Conservation (phyloP, 35 echinoderm and acorn worm genomes). For the Apostichopus californicus region DNA sequence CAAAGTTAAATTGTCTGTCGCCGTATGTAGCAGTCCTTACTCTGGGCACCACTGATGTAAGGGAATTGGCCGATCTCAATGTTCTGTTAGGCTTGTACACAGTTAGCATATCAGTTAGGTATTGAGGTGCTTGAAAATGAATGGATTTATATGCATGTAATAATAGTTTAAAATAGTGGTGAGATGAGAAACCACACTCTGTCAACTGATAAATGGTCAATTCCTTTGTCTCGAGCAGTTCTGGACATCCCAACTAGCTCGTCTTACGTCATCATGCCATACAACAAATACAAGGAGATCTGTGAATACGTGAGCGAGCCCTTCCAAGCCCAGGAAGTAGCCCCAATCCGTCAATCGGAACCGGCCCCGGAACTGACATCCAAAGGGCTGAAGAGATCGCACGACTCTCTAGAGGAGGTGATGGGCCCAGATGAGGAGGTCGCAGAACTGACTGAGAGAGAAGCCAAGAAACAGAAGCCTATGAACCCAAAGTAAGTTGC, state of each 20-base stretch:
- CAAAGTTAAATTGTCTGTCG: no score
- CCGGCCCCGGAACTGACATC: not conserved
- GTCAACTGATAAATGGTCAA: no score
- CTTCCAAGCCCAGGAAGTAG: not conserved
- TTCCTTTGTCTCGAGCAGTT: not conserved
- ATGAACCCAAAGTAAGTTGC: slow-evolving; percentile 88
- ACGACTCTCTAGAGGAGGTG: slow-evolving; percentile 29
- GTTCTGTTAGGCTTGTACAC: no score
- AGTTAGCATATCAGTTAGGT: no score
- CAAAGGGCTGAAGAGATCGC: slow-evolving; percentile 36
- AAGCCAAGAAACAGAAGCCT: slow-evolving; percentile 71
- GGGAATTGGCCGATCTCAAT: no score
- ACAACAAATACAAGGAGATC: slow-evolving; percentile 25
- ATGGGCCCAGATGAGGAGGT: slow-evolving; percentile 73
- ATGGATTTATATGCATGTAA: no score
- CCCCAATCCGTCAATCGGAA: not conserved
- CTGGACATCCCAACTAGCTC: slow-evolving; percentile 20
- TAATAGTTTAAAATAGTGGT: no score
- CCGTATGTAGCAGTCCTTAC: no score
- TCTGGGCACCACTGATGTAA: no score
- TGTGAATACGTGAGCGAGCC: not conserved
- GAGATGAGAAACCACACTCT: no score
- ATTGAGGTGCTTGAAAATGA: no score
- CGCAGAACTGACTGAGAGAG: slow-evolving; percentile 67
- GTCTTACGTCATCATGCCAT: slow-evolving; percentile 22